Evolutionary conservation across 2,113 vertebrate species (phyloP).

Genomic region (Gallinago undulata): DNA sequence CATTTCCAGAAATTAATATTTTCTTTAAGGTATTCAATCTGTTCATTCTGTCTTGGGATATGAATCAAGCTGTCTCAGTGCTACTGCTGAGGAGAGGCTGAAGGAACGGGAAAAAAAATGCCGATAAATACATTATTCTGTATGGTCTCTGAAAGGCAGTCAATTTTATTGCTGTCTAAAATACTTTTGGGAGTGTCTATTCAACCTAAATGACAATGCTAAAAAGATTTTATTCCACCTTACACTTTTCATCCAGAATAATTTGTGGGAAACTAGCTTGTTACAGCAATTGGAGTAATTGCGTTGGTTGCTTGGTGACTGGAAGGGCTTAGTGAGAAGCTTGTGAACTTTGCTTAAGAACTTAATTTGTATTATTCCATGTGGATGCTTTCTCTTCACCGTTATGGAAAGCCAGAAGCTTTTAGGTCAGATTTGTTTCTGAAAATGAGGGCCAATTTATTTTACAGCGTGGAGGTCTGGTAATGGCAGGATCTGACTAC

Average conservation of each 20-base stretch:
- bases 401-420: not conserved
- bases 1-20: not conserved
- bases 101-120: not conserved
- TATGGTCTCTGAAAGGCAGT: not conserved
- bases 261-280: not conserved
- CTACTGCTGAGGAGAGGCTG: not conserved
- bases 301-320: not conserved
- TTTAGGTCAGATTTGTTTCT: constrained; percentile 23
- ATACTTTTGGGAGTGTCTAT: not conserved
- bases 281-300: constrained; percentile 4
- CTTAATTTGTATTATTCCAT: constrained; percentile 45
- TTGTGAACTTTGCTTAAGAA: constrained; percentile 18
- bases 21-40: not conserved
- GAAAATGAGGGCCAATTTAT: not conserved
- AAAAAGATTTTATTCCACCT: not conserved
- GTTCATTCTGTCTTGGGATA: not conserved
- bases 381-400: not conserved
- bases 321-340: constrained; percentile 14
- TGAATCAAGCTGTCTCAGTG: not conserved
- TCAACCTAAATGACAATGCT: not conserved
- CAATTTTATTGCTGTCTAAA: not conserved
- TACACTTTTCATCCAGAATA: not conserved
- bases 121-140: not conserved
- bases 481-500: not conserved
- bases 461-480: not conserved